Evolutionary conservation across 1,140 invertebrate species (phyloP), one percentile per base, ranked within the genome.

Genomic region (Mercenaria mercenaria): DNA sequence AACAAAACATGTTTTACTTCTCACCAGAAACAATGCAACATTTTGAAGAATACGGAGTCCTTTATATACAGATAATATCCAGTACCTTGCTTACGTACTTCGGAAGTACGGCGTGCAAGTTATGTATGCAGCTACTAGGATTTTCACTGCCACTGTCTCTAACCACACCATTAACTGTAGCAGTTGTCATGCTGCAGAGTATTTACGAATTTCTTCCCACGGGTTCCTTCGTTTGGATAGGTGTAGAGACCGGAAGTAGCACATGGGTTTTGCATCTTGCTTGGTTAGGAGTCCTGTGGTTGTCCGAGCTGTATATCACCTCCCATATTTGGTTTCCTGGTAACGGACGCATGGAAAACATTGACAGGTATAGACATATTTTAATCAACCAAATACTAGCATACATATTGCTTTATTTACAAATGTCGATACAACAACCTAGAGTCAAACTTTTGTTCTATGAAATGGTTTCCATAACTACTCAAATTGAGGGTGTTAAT

Each of bases 251-350:
- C 18, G 74, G 64, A 18, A 87, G 85, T 39, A 89, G 90, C 47
- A 67, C 91, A 4, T 77, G 91, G 72, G 32, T 89, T 23, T 92
- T 91, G 34, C 92, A 94, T 80, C 84, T 93, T 26, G 84, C 91
- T 13, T 88, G 99, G 80, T 94, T 95, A 26, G 90, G 87, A 0
- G 79, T 99, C 6, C 99, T 98, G 98, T 96, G 99, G 50, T 96
- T 99, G 6, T 99, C 98, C 0, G 98, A 99, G 96, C 98, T 98
- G 0, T 99, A 99, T 98, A 98, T 99, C n/a, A 98, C 98, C 0
- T 96, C 99, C 61, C 99, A 99, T 94, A 99, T 99, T 74, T 99
- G 99, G 99, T 99, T 98, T 1, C 99, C 99, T 0, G 99, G 99
- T 96, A 99, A 98, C 93, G 99, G 99, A 96, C 97, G 99, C 97